Conservation (phyloP, 2,113 vertebrate species). For the Perognathus longimembris region DNA sequence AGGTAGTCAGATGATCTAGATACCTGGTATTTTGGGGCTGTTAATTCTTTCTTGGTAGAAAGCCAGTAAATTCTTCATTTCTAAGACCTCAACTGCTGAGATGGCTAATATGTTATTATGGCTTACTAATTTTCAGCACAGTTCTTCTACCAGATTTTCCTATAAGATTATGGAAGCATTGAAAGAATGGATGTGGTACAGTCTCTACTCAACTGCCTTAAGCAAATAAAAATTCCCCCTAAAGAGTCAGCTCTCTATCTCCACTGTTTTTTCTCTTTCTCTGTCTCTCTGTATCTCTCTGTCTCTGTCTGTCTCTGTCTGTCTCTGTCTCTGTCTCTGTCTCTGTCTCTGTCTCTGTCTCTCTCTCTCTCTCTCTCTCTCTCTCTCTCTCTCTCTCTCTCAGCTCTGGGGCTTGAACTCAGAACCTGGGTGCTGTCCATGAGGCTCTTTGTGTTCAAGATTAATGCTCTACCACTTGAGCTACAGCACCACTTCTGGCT, state of each 20-base stretch:
- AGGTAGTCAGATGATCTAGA: background rate
- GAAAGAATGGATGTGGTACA: background rate
- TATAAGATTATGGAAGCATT: background rate
- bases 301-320: no score
- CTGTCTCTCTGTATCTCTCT: no score
- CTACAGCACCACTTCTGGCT: no score
- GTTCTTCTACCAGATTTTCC: background rate
- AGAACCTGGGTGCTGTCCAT: no score
- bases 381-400: no score
- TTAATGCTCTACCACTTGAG: no score
- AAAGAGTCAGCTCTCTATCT: background rate
- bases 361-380: no score
- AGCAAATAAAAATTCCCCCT: conserved; percentile 10
- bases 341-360: no score
- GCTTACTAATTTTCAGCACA: background rate
- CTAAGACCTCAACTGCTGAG: background rate
- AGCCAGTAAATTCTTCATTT: background rate
- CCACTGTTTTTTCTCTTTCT: background rate
- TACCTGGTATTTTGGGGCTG: background rate
- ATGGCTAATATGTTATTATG: background rate
- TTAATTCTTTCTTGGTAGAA: background rate
- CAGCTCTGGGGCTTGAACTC: no score
- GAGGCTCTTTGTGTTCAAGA: no score
- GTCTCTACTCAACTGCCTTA: background rate
- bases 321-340: no score